These are phyloP conservation scores for Sphinx pinastri DNA, from an alignment of 2,888 invertebrate genomes.

Conservation along the genomic window DNA sequence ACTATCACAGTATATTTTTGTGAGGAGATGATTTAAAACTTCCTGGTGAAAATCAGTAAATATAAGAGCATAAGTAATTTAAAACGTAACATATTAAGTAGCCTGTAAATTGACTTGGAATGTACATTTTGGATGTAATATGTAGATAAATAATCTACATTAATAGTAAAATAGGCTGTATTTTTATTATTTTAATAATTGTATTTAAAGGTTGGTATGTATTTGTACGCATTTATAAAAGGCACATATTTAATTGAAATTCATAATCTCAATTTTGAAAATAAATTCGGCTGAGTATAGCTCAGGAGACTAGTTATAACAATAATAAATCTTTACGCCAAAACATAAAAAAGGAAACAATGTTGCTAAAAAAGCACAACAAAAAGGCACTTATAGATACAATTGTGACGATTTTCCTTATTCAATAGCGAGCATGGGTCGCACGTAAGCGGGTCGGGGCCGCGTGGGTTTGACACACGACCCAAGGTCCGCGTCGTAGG, in stretches of 20 bases:
- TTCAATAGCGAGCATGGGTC: neutral
- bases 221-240: neutral
- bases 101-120: too few relatives aligned
- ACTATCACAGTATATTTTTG: too few relatives aligned
- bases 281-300: neutral
- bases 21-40: too few relatives aligned
- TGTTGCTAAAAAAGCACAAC: neutral
- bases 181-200: neutral
- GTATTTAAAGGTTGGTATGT: neutral
- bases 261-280: neutral
- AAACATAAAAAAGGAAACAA: neutral
- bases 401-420: constrained; percentile 18
- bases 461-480: neutral
- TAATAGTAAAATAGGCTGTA: too few relatives aligned
- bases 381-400: neutral
- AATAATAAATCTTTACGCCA: neutral
- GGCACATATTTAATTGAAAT: neutral
- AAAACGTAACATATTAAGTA: too few relatives aligned
- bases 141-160: too few relatives aligned
- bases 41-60: too few relatives aligned
- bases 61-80: too few relatives aligned
- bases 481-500: constrained; percentile 24
- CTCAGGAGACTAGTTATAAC: neutral
- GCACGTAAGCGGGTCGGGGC: neutral
- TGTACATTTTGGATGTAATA: too few relatives aligned